phyloP scores from a whole-genome alignment of 2,888 invertebrate genomes.

The Cataglyphis albicans region DNA sequence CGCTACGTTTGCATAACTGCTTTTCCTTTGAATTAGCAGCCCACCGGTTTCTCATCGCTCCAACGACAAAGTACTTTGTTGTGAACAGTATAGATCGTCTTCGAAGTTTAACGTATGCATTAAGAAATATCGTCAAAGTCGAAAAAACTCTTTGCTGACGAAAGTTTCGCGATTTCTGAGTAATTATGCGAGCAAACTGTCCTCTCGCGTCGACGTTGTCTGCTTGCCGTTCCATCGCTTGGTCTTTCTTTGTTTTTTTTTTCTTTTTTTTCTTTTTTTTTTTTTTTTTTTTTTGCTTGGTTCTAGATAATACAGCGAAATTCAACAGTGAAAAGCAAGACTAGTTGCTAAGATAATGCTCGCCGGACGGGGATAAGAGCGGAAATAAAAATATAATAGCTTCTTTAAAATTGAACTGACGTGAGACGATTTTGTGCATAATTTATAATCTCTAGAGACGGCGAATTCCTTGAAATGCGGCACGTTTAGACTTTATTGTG shows the following conservation, averaged over 20 bases:
- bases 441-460: constrained; percentile 54
- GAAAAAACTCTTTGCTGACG: constrained; percentile 48
- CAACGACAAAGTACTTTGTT: constrained; percentile 25
- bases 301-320: constrained; percentile 56
- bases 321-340: constrained; percentile 60
- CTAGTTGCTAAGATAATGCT: constrained; percentile 68
- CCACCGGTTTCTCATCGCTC: constrained; percentile 3
- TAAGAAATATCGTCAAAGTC: constrained; percentile 52
- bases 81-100: neutral
- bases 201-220: constrained; percentile 17
- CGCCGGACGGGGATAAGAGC: constrained; percentile 36
- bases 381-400: constrained; percentile 69
- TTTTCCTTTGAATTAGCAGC: constrained; percentile 51
- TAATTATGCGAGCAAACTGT: constrained; percentile 66
- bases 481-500: constrained; percentile 34
- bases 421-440: constrained; percentile 36
- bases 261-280: neutral
- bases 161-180: constrained; percentile 62
- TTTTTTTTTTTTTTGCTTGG: constrained; percentile 5
- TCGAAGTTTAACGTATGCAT: constrained; percentile 46
- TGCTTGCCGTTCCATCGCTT: constrained; percentile 14
- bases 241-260: neutral
- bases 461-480: constrained; percentile 33
- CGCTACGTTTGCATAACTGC: constrained; percentile 36
- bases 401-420: constrained; percentile 58